Conservation (phyloP, 2,888 invertebrate species). For the Tetranychus truncatus region DNA sequence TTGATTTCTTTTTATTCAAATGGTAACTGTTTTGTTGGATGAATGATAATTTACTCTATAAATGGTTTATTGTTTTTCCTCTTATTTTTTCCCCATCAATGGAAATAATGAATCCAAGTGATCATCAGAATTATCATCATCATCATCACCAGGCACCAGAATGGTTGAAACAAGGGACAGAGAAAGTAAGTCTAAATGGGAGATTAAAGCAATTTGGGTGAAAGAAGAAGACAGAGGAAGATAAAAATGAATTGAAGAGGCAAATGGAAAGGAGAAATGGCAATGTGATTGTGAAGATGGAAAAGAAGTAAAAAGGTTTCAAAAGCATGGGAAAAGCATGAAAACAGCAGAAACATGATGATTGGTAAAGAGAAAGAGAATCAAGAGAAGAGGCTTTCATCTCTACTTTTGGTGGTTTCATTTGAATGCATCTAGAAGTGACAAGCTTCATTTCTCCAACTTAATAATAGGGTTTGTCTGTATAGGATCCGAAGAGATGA, state of each 20-base stretch:
- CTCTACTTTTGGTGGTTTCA: conserved; percentile 1
- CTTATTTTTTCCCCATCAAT: too few relatives aligned
- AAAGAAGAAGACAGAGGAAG: background rate
- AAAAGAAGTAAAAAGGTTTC: background rate
- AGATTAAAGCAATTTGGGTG: background rate
- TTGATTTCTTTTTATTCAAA: too few relatives aligned
- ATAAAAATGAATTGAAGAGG: background rate
- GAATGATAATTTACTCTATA: too few relatives aligned
- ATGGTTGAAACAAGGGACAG: background rate
- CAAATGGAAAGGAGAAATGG: background rate
- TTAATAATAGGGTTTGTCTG: background rate
- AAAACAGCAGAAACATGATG: background rate
- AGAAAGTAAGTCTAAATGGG: background rate
- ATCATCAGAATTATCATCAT: too few relatives aligned
- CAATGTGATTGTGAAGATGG: background rate
- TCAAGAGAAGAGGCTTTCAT: background rate
- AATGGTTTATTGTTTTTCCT: too few relatives aligned
- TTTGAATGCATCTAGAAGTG: background rate
- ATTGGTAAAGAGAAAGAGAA: background rate
- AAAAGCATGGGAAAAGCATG: background rate
- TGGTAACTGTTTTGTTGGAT: too few relatives aligned
- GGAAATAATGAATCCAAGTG: too few relatives aligned
- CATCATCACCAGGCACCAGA: too few relatives aligned
- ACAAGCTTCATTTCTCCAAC: conserved; percentile 1
- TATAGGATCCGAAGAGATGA: background rate